phyloP scores from a whole-genome alignment of 2,113 vertebrate species.

The Tragulus kanchil region DNA sequence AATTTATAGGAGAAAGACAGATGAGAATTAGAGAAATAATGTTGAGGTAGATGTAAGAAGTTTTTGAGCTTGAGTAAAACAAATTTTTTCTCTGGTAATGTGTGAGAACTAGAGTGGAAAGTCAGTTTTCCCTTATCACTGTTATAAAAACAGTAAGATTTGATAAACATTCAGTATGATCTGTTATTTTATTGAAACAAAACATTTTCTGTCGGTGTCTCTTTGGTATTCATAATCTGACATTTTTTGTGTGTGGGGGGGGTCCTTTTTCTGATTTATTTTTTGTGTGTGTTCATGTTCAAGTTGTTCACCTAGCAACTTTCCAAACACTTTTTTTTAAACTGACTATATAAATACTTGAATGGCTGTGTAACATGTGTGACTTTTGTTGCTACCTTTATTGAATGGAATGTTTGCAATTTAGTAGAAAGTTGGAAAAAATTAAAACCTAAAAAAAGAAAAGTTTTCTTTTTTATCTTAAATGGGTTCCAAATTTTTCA shows the following conservation, averaged over 20 bases:
- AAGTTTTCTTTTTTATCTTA: neutral
- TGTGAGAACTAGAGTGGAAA: neutral
- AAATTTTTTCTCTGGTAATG: neutral
- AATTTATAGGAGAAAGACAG: neutral
- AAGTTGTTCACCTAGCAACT: neutral
- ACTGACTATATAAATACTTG: neutral
- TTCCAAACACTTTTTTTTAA: slow-evolving; percentile 35
- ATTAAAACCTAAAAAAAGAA: slow-evolving; percentile 1
- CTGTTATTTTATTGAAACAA: slow-evolving; percentile 8
- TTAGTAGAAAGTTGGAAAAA: neutral
- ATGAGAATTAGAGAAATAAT: slow-evolving; percentile 37
- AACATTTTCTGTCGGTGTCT: neutral
- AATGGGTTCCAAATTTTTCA: neutral
- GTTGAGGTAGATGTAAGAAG: neutral
- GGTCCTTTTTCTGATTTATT: neutral
- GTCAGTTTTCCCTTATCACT: neutral
- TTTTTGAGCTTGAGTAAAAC: neutral
- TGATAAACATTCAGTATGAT: neutral
- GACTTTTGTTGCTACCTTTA: slow-evolving; percentile 18
- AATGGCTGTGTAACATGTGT: neutral
- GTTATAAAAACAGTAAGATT: neutral
- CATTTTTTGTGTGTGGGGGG: neutral
- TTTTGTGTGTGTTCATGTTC: neutral
- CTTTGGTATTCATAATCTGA: neutral
- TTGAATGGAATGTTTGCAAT: neutral